Base-by-base conservation (phyloP, 2,888 invertebrate genomes). In the Standfussiana lucernea region DNA sequence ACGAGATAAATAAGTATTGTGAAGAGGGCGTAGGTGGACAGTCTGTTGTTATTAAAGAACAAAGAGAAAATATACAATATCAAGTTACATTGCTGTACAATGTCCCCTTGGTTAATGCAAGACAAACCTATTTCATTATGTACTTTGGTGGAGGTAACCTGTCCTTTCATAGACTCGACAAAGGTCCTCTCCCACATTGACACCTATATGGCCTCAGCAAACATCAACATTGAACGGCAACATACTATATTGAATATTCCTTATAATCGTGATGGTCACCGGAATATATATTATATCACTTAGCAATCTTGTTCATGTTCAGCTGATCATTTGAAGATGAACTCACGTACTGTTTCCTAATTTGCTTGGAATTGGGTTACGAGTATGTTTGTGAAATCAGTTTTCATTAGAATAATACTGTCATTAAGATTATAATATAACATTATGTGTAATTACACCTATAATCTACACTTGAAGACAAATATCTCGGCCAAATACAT, bases 221-320 rank as follows among this genome's bases (percentile, higher is more conserved):
- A 74, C 13, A 35, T 35, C 35, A 62, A 62, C 35, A 24, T 21
- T 42, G 18, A 28, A 50, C 24, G 21, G 11, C 35, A 18, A 37
- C 24, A n/a, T 15, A 45, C 13, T 37, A 13, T 18, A 15, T 10
- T 35, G 24, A 45, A 8, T 18, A 77, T 40, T 50, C 10, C 50
- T 32, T 62, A 75, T 50, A 42, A 21, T 15, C 50, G 21, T 40
- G n/a, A 32, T 40, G 61, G 40, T 62, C n/a, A 40, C 35, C 21
- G 75, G 32, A 75, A 50, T 76, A n/a, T n/a, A n/a, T n/a, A n/a
- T n/a, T n/a, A n/a, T n/a, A 62, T 62, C 64, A 45, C 32, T 75
- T 50, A 28, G 37, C 28, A 1, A 32, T 47, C 37, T 64, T 64
- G 64, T 45, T 62, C 40, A 10, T 64, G 53, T 45, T 77, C 42